Conservation (phyloP, 2,888 invertebrate genomes). For the Zygothrica quintamaculata region DNA sequence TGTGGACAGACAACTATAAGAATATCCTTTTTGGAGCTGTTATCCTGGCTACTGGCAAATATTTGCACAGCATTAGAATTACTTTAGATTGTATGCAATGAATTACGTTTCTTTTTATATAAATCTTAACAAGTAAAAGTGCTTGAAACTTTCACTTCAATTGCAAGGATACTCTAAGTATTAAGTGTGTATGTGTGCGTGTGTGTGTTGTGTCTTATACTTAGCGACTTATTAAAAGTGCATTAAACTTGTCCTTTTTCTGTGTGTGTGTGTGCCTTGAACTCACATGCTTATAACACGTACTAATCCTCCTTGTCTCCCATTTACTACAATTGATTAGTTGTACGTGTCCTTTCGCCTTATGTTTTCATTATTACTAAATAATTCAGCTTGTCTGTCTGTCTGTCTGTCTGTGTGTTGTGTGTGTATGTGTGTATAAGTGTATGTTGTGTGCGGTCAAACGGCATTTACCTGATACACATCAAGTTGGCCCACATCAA, state of each 20-base stretch:
- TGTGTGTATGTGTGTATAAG: constrained; percentile 23
- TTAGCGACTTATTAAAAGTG: constrained; percentile 78
- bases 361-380: constrained; percentile 62
- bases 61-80: constrained; percentile 53
- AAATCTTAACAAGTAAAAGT: too few species aligned
- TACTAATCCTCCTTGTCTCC: constrained; percentile 25
- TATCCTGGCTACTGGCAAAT: constrained; percentile 58
- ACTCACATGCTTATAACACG: constrained; percentile 13
- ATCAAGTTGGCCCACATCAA: constrained; percentile 5
- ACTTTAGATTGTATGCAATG: constrained; percentile 25
- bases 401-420: background rate
- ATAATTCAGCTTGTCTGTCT: constrained; percentile 67
- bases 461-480: constrained; percentile 56
- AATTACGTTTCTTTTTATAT: too few species aligned
- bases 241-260: constrained; percentile 78
- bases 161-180: too few species aligned
- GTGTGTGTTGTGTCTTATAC: too few species aligned
- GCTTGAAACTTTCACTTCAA: too few species aligned
- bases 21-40: background rate
- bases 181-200: too few species aligned
- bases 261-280: too few species aligned
- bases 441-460: constrained; percentile 39
- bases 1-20: too few species aligned
- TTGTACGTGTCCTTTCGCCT: constrained; percentile 57
- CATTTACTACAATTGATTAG: constrained; percentile 76